Evolutionary conservation across 2,113 vertebrate genomes (phyloP), one percentile per base, ranked within the genome.

Genomic region (Hemiprocne comata): DNA sequence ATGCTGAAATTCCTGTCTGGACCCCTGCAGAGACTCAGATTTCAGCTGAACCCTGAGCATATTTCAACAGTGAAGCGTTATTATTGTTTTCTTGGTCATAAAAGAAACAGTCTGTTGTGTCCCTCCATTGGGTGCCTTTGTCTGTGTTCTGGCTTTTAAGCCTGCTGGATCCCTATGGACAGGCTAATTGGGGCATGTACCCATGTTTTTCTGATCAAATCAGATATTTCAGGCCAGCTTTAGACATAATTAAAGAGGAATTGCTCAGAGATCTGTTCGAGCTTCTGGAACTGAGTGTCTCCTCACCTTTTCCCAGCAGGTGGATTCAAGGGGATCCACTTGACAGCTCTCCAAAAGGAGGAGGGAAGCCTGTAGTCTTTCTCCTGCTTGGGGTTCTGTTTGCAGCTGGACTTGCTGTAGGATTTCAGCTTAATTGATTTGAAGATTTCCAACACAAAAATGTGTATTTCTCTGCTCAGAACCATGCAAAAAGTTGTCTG

Each of bases 21-120:
- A 94, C 74, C 77, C 93, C 94, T 87, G 70, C 89, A 26, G 94
- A 79, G 84, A 10, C 74, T 65, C 5, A 5, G 80, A 84, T 97
- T 95, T 95, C 79, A 89, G 89, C 92, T 89, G 73, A 82, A 89
- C 76, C 62, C 87, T 42, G 54, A 82, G 90, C 94, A 55, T 46
- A 66, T 95, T 96, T 89, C 94, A 89, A 42, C 92, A 87, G 74
- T 84, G 90, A 50, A 92, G 92, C 85, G 60, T 92, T 85, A 40
- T 89, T 91, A 77, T 94, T 97, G n/a, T 90, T 91, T 94, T 84
- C 94, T 67, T 94, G 86, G 89, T 88, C 82, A 89, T 70, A 95
- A 97, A 95, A 88, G 85, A 67, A 86, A 88, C 58, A 62, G 82
- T 46, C 77, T 87, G 92, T 94, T 94, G 81, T 85, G 75, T 84